Base-by-base conservation (phyloP, 2,888 invertebrate species). In the Drosophila hamatofila region DNA sequence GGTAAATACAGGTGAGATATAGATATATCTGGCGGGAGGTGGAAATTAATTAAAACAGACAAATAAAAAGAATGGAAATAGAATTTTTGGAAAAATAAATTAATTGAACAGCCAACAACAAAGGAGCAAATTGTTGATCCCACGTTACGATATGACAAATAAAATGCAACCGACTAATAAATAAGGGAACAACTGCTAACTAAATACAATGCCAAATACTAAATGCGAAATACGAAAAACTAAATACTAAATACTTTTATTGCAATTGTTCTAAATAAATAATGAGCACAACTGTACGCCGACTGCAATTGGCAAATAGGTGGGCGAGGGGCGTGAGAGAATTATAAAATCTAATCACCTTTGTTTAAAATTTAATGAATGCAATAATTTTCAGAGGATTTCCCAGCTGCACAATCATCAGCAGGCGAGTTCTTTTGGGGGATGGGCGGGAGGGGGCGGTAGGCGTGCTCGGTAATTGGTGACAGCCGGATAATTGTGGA, bases 311-410 rank as follows among this genome's bases (percentile, higher is more conserved):
- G 39, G 49, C 58, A 27, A n/a, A 46, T 54, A 9, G 41, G n/a
- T 48, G 62, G 46, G 59, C 41, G 23, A 49, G 66, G n/a, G 33
- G 21, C 55, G 60, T 46, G 63, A 54, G 57, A 68, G 70, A 76
- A 81, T 86, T 81, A 83, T 81, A 83, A 84, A 90, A 90, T 90
- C 90, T 90, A 91, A 90, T 89, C 90, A 86, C 88, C 88, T 90
- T 83, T 89, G 88, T 88, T 90, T 87, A 90, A 90, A 83, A 83
- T 89, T 89, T 91, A 91, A 90, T 89, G 88, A 89, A 81, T 73
- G 87, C 85, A 82, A 89, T 89, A 83, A 80, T 90, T 89, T 49
- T 84, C 51, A 72, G 76, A 69, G 86, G 89, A 87, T 87, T 89
- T 89, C 64, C 75, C 75, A 64, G 68, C 66, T 68, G 55, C 68